Base-by-base conservation (phyloP, 2,797 vertebrate genomes). In the Liparis tanakae region DNA sequence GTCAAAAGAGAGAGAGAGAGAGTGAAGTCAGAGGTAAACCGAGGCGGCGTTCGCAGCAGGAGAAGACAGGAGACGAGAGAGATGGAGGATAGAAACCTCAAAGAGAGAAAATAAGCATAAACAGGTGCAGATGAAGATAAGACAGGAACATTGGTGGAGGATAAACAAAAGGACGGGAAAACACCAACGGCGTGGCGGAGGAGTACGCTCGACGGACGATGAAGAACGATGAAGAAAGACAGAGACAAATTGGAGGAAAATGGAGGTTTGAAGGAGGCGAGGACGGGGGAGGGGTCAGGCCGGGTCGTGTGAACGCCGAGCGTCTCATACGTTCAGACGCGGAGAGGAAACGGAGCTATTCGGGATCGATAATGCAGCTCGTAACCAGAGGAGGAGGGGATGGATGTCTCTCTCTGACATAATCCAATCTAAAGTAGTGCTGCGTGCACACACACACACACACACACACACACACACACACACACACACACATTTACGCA, bases 291-390 rank as follows among this genome's bases (percentile, higher is more conserved):
- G 57, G 70, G 61, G 66, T 80, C 56, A 17, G 64, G 36, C 56
- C 43, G 15, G 60, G 33, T 68, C 53, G 70, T 20, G 80, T 78
- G 79, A 90, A 87, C 83, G 78, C 81, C 59, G 83, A 80, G 68
- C 72, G 62, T 85, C 84, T 93, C 90, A 93, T 93, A 87, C 73
- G 83, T 90, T 92, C 91, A 88, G 91, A 93, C 92, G 84, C 72
- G 18, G 78, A 82, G 83, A 88, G 93, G 91, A 95, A 93, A 93
- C 88, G 79, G 85, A 94, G 85, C 87, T 80, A 90, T 89, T 89
- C 58, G 43, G 58, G 87, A 94, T 95, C 93, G 64, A 94, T 95
- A 93, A 84, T 64, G 84, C 83, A 77, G 81, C 74, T 89, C 67
- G 80, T 87, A 87, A 87, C 83, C 78, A 79, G 72, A 43, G 72